phyloP scores from a whole-genome alignment of 1,140 invertebrate genomes.

The Zaprionus camerounensis region DNA sequence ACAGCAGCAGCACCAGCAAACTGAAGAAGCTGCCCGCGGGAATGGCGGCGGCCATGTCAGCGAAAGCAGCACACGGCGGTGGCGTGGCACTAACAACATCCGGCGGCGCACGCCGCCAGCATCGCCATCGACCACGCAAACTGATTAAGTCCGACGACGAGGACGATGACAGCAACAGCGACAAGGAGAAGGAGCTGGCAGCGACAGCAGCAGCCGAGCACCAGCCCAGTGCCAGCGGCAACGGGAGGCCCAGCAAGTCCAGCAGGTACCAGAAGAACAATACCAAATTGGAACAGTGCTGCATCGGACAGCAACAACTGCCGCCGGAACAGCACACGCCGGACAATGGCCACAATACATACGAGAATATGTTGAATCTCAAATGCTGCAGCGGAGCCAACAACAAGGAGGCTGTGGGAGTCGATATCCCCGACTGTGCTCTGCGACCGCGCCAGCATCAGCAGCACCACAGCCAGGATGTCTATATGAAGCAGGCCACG shows the following conservation, averaged over 20 bases:
- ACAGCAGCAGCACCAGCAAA: slow-evolving; percentile 57
- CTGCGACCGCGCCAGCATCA: slow-evolving; percentile 24
- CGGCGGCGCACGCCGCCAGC: slow-evolving; percentile 74
- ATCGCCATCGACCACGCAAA: slow-evolving; percentile 83
- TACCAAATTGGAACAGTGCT: slow-evolving; percentile 69
- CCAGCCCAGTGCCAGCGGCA: slow-evolving; percentile 53
- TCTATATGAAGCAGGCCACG: slow-evolving; percentile 82
- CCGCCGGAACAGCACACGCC: slow-evolving; percentile 49
- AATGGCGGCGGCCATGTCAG: slow-evolving; percentile 64
- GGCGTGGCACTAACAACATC: slow-evolving; percentile 76
- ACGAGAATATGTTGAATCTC: slow-evolving; percentile 80
- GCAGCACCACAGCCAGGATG: slow-evolving; percentile 64
- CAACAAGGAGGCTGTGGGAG: slow-evolving; percentile 44
- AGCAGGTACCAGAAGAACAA: slow-evolving; percentile 72
- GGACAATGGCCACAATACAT: slow-evolving; percentile 76
- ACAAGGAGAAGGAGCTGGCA: slow-evolving; percentile 70
- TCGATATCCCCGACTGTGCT: slow-evolving; percentile 51
- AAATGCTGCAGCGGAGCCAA: slow-evolving; percentile 64
- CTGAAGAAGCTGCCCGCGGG: slow-evolving; percentile 71
- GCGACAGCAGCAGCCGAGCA: slow-evolving; percentile 22
- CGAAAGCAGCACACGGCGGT: slow-evolving; percentile 54
- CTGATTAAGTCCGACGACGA: slow-evolving; percentile 84
- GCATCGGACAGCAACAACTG: slow-evolving; percentile 47
- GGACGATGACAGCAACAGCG: slow-evolving; percentile 84
- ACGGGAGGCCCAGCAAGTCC: slow-evolving; percentile 47